Conservation (phyloP, 2,888 invertebrate species). For the Drosophila engyochracea region DNA sequence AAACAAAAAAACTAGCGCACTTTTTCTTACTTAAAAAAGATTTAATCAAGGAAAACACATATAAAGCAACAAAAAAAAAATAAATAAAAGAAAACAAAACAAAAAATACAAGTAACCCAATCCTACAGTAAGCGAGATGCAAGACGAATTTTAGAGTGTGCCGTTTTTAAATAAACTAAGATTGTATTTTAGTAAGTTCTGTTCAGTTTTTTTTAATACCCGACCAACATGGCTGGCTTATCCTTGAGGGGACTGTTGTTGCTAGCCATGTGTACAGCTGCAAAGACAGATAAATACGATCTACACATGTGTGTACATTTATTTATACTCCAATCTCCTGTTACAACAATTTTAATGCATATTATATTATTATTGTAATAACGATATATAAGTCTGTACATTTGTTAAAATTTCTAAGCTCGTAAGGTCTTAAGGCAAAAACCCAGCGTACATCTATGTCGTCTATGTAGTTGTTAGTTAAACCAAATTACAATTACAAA, state of each 20-base stretch:
- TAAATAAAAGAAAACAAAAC: neutral
- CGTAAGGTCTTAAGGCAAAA: slow-evolving; percentile 47
- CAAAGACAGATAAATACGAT: neutral
- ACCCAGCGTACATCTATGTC: slow-evolving; percentile 62
- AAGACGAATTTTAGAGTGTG: slow-evolving; percentile 54
- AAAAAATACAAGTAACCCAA: slow-evolving; percentile 22
- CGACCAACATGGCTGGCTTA: slow-evolving; percentile 6
- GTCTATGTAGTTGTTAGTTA: slow-evolving; percentile 74
- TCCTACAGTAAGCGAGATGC: slow-evolving; percentile 45
- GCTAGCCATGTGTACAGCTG: slow-evolving; percentile 9
- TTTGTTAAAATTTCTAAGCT: slow-evolving; percentile 78
- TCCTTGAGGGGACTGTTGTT: neutral
- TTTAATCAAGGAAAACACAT: slow-evolving; percentile 46
- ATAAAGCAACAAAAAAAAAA: slow-evolving; percentile 11
- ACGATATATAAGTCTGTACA: slow-evolving; percentile 77
- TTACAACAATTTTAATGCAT: slow-evolving; percentile 49
- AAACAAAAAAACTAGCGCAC: slow-evolving; percentile 57
- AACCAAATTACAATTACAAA: slow-evolving; percentile 68
- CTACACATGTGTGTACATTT: slow-evolving; percentile 10
- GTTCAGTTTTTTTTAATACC: slow-evolving; percentile 19
- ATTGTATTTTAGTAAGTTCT: slow-evolving; percentile 39
- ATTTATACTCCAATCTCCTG: slow-evolving; percentile 32
- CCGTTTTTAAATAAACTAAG: slow-evolving; percentile 60
- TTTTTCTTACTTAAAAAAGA: slow-evolving; percentile 66
- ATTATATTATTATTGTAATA: slow-evolving; percentile 67